Conservation (phyloP, 2,888 invertebrate genomes). For the Platycnemis pennipes region DNA sequence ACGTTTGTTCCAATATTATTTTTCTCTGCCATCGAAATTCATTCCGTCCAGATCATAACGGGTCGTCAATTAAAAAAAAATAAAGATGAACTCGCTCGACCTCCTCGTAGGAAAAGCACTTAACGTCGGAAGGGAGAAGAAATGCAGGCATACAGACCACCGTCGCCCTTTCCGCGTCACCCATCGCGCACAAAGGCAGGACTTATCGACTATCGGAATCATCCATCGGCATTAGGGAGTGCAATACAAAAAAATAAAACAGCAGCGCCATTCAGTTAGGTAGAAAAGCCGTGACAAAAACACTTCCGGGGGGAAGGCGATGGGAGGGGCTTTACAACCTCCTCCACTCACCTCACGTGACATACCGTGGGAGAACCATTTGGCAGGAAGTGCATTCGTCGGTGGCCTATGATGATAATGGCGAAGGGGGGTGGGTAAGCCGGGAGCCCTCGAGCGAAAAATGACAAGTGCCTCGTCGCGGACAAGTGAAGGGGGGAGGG, state of each 20-base stretch:
- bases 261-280: background rate
- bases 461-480: background rate
- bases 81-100: background rate
- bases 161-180: background rate
- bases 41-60: too few species aligned
- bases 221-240: background rate
- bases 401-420: constrained; percentile 53
- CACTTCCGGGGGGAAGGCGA: constrained; percentile 32
- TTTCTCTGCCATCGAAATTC: too few species aligned
- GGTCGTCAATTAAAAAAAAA: too few species aligned
- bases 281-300: background rate
- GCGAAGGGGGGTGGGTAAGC: background rate
- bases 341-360: background rate
- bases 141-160: background rate
- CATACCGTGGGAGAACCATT: constrained; percentile 52
- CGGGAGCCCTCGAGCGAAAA: background rate
- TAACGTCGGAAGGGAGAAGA: background rate
- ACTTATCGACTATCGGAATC: background rate
- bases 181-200: background rate
- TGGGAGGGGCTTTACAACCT: background rate
- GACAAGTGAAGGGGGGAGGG: background rate
- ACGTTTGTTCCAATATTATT: too few species aligned
- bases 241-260: background rate
- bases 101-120: background rate
- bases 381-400: constrained; percentile 54